Evolutionary conservation across 2,113 vertebrate genomes (phyloP).

Genomic region (Amblyopsis rosae): DNA sequence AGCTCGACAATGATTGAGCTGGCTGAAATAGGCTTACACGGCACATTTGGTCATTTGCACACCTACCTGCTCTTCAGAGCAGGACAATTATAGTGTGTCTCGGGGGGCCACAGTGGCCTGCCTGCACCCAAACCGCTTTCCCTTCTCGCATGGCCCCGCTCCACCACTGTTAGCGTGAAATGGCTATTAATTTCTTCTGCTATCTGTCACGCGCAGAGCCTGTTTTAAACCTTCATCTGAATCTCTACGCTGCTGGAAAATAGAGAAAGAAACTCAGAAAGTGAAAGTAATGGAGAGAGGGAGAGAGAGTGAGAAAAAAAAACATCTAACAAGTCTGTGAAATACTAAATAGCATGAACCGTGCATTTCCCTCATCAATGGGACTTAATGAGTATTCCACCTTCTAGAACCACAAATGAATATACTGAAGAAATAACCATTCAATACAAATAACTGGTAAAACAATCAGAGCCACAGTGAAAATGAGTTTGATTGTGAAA

Average conservation of each 20-base stretch:
- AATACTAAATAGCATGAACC: slow-evolving; percentile 69
- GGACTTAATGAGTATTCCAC: slow-evolving; percentile 66
- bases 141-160: slow-evolving; percentile 59
- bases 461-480: slow-evolving; percentile 21
- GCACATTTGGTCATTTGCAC: slow-evolving; percentile 82
- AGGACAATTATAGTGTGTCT: slow-evolving; percentile 74
- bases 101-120: slow-evolving; percentile 52
- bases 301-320: slow-evolving; percentile 44
- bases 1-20: slow-evolving; percentile 72
- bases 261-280: slow-evolving; percentile 45
- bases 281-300: slow-evolving; percentile 24
- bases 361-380: slow-evolving; percentile 57
- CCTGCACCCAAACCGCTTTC: slow-evolving; percentile 55
- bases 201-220: slow-evolving; percentile 77
- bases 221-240: slow-evolving; percentile 72
- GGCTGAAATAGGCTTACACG: slow-evolving; percentile 75
- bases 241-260: slow-evolving; percentile 50
- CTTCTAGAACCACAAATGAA: slow-evolving; percentile 56
- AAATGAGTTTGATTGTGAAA: slow-evolving; percentile 31
- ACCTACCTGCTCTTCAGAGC: slow-evolving; percentile 80
- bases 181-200: slow-evolving; percentile 77
- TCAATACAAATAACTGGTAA: slow-evolving; percentile 36
- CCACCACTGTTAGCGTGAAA: slow-evolving; percentile 72
- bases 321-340: slow-evolving; percentile 69
- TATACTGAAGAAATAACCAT: slow-evolving; percentile 37